Evolutionary conservation across 2,797 vertebrate genomes (phyloP).

Genomic region (Aphelocoma californica): DNA sequence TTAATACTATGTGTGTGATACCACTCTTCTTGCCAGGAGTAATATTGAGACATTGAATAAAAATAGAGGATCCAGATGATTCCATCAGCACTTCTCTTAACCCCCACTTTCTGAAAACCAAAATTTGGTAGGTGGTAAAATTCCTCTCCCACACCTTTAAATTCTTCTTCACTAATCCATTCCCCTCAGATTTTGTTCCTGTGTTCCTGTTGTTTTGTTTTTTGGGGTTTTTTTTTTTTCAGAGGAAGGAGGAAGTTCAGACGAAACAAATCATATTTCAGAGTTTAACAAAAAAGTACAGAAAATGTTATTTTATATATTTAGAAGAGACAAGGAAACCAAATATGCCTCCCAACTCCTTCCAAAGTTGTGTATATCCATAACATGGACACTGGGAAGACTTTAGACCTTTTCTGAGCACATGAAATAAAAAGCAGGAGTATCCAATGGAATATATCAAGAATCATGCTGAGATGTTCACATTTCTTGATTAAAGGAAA

Average conservation of each 20-base stretch:
- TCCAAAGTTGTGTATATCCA: background rate
- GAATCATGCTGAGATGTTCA: background rate
- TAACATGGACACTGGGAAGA: background rate
- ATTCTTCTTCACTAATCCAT: background rate
- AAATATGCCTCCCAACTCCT: background rate
- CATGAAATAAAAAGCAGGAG: background rate
- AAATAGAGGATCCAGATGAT: background rate
- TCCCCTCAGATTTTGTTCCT: background rate
- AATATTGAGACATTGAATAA: background rate
- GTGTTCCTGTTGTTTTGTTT: background rate
- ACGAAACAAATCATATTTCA: background rate
- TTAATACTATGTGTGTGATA: background rate
- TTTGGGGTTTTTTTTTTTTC: too few relatives aligned
- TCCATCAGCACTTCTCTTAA: background rate
- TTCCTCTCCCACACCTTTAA: background rate
- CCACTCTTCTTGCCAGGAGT: background rate
- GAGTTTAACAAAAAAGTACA: background rate
- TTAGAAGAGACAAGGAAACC: background rate
- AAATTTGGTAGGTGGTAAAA: background rate
- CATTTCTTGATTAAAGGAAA: background rate
- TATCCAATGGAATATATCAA: background rate
- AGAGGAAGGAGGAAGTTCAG: background rate
- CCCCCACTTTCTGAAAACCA: background rate
- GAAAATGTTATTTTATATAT: background rate
- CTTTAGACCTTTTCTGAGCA: background rate